These are phyloP conservation scores for Marcusenius ussheri DNA, from an alignment of 2,113 vertebrate species.

Conservation along the genomic window DNA sequence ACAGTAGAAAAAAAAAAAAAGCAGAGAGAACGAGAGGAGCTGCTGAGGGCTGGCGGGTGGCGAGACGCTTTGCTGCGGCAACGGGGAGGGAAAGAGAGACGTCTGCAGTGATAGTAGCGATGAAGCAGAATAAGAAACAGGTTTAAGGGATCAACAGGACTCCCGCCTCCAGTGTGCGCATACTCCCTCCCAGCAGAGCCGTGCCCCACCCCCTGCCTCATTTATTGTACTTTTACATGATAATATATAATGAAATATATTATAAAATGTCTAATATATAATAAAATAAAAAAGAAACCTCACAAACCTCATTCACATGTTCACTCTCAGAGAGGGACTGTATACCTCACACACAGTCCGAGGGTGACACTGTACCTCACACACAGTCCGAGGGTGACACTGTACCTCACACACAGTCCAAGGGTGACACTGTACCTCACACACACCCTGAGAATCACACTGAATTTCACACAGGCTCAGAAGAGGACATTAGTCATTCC, in stretches of 20 bases:
- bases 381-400: not conserved
- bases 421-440: not conserved
- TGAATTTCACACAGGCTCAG: not conserved
- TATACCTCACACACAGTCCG: not conserved
- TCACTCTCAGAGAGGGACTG: not conserved
- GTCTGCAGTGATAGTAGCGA: not conserved
- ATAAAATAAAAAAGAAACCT: not conserved
- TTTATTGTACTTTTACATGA: not conserved
- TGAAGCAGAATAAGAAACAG: not conserved
- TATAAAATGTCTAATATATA: not conserved
- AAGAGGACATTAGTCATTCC: not conserved
- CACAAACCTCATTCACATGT: not conserved
- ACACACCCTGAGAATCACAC: not conserved
- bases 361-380: not conserved
- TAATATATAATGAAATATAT: not conserved
- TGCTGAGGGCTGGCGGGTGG: not conserved
- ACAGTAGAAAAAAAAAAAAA: not conserved
- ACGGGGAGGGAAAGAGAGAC: not conserved
- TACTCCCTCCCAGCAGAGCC: not conserved
- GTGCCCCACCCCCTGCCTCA: not conserved
- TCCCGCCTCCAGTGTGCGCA: not conserved
- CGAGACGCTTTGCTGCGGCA: not conserved
- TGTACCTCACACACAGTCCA: not conserved
- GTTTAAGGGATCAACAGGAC: not conserved
- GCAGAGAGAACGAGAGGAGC: not conserved